Evolutionary conservation across 2,113 vertebrate species (phyloP), one percentile per base, ranked within the genome.

Genomic region (Arothron firmamentum): DNA sequence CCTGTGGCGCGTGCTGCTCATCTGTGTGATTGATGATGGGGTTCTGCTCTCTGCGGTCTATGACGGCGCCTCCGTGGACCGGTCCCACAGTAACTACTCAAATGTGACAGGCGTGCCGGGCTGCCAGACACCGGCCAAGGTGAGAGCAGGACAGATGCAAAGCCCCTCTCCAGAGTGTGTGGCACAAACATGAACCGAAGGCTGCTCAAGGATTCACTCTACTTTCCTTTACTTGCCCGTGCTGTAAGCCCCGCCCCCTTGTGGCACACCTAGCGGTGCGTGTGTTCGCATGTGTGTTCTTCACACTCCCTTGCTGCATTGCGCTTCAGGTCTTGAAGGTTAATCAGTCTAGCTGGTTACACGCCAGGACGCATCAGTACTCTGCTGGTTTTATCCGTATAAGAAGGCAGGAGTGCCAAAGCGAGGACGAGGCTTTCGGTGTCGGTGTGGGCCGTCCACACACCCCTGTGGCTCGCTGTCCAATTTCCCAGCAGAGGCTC

Each of bases 131-230:
- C 58, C 51, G 74, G 78, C 81, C 80, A 86, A 87, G 88, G 85
- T 86, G 82, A 88, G 82, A 84, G 72, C 78, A 77, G 78, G 87
- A 87, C 80, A 81, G 79, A 82, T 79, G 87, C 75, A 74, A 77
- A 69, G 49, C 74, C 2, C 57, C 73, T 70, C 81, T 78, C 81
- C 52, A 67, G 65, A 71, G 72, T 67, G 56, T 81, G 57, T 57
- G 61, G 64, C 60, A 72, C 58, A 78, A 74, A 77, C 72, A 66
- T 54, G 46, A 78, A 81, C 60, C 75, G 72, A 81, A 80, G 71
- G 71, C 78, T 75, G 62, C 67, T 84, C 80, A 75, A 80, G 64
- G 64, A 82, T 88, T 87, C 75, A 52, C 67, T 78, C 77, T 77
- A 69, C 72, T 79, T 79, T 75, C 46, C 51, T 45, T 68, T 63